Conservation (phyloP, 2,888 invertebrate genomes). For the Tachina grossa region DNA sequence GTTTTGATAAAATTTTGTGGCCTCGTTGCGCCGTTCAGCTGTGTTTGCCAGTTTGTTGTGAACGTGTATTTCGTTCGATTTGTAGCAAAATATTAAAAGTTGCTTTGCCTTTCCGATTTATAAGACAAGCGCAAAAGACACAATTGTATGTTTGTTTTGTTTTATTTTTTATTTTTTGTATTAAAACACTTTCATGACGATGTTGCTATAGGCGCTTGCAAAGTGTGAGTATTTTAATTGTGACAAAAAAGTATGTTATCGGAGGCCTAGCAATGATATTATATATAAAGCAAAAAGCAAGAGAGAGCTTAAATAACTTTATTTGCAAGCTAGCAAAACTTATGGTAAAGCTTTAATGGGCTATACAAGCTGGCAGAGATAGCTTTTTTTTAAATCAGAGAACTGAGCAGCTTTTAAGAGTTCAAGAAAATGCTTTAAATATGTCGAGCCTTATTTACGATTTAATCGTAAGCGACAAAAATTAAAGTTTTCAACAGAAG, state of each 20-base stretch:
- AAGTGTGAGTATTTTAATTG: not conserved
- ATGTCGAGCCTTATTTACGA: too few species aligned
- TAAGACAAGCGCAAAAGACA: slow-evolving; percentile 66
- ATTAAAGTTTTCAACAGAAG: too few species aligned
- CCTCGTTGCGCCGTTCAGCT: slow-evolving; percentile 53
- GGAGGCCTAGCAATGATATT: not conserved
- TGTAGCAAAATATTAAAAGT: slow-evolving; percentile 45
- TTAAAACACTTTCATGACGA: slow-evolving; percentile 8
- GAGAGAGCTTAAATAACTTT: not conserved
- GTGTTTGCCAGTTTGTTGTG: slow-evolving; percentile 47
- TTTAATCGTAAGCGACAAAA: too few species aligned
- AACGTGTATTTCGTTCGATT: slow-evolving; percentile 22
- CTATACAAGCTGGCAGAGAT: not conserved
- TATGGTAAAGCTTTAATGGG: not conserved
- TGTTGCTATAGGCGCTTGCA: not conserved
- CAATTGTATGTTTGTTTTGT: slow-evolving; percentile 20
- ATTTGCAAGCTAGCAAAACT: not conserved
- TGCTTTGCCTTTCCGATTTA: slow-evolving; percentile 34
- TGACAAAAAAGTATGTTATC: not conserved
- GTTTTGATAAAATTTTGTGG: slow-evolving; percentile 59
- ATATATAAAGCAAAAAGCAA: not conserved
- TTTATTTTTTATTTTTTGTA: not conserved
- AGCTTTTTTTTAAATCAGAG: not conserved
- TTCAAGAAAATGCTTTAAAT: not conserved
- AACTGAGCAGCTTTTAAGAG: not conserved